These are phyloP conservation scores for Novumbra hubbsi DNA, from an alignment of 2,797 vertebrate genomes.

Conservation along the genomic window DNA sequence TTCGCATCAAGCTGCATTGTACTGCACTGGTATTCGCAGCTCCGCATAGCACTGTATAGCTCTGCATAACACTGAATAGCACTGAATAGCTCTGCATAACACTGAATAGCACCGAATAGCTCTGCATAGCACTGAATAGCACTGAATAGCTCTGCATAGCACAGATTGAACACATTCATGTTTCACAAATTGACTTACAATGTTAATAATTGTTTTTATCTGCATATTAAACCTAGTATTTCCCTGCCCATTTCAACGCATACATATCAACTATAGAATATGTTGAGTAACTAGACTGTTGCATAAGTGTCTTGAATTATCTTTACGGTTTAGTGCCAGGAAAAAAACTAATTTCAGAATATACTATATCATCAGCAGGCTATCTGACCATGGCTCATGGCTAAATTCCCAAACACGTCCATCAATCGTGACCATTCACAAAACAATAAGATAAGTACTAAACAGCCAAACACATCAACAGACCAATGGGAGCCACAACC, in stretches of 20 bases:
- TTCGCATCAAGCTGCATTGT: constrained; percentile 7
- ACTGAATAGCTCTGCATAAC: neutral
- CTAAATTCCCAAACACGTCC: neutral
- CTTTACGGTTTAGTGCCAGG: neutral
- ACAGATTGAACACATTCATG: neutral
- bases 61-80: neutral
- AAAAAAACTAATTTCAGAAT: neutral
- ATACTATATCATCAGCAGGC: neutral
- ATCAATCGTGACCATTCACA: neutral
- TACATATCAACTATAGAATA: neutral
- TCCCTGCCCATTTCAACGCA: neutral
- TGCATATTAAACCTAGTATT: neutral
- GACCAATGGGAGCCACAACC: neutral
- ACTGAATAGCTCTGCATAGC: neutral
- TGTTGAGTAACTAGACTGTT: neutral
- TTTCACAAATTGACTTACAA: neutral
- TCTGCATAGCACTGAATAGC: neutral
- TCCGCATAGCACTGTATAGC: neutral
- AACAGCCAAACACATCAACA: neutral
- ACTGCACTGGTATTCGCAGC: neutral
- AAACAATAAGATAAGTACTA: neutral
- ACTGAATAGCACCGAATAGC: too few relatives aligned
- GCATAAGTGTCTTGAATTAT: neutral
- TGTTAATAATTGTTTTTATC: neutral
- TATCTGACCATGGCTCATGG: neutral